Conservation (phyloP, 2,113 vertebrate species). For the Asarcornis scutulata region DNA sequence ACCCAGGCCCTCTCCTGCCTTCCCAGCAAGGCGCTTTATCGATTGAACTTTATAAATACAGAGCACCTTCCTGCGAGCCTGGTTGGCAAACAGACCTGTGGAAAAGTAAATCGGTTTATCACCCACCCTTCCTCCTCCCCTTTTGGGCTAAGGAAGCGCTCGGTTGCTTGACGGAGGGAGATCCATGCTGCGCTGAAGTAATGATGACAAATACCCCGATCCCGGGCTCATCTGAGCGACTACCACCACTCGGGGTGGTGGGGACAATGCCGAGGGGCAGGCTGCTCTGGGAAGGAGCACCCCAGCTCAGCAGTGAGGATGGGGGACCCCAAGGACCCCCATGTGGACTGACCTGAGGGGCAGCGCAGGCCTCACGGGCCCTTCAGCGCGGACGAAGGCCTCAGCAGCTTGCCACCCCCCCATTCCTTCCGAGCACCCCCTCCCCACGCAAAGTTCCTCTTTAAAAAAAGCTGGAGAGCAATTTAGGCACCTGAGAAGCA, state of each 20-base stretch:
- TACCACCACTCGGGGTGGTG: not conserved
- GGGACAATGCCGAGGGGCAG: not conserved
- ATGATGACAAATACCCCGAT: not conserved
- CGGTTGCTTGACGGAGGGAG: slow-evolving; percentile 15
- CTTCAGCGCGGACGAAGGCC: not conserved
- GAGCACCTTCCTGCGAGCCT: slow-evolving; percentile 16
- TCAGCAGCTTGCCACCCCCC: not conserved
- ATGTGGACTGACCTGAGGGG: not conserved
- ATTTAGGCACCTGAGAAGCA: not conserved
- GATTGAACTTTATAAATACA: not conserved
- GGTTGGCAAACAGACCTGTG: slow-evolving; percentile 37
- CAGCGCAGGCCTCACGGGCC: fast-evolving
- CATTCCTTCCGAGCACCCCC: not conserved
- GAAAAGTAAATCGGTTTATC: slow-evolving; percentile 59
- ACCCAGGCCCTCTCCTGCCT: not conserved
- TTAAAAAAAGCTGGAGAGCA: not conserved
- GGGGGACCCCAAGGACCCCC: not conserved
- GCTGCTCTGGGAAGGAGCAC: not conserved
- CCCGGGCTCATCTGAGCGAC: not conserved
- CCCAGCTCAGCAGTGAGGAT: not conserved
- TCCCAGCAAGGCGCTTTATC: not conserved
- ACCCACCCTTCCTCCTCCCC: slow-evolving; percentile 45
- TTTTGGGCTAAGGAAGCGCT: slow-evolving; percentile 49
- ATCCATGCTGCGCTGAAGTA: not conserved
- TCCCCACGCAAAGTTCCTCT: not conserved